phyloP scores from a whole-genome alignment of 1,140 invertebrate genomes.

The Copidosoma floridanum region DNA sequence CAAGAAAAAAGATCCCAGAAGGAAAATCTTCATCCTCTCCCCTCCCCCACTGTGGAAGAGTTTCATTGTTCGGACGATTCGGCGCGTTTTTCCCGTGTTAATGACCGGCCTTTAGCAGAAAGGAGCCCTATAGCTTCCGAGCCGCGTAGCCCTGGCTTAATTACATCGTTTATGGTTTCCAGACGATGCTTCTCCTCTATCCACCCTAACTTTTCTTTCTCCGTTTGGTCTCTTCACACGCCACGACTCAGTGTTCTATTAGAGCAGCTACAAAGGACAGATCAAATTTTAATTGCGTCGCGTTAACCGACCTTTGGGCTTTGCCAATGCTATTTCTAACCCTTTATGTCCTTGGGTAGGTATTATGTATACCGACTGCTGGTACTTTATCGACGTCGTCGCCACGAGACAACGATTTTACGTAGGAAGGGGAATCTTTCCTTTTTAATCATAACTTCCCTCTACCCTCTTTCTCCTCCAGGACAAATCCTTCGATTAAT shows the following conservation, averaged over 20 bases:
- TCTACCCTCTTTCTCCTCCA: constrained; percentile 1
- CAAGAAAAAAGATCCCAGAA: no score
- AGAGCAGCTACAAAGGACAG: constrained; percentile 46
- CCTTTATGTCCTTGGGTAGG: no score
- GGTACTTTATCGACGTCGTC: no score
- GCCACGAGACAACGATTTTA: no score
- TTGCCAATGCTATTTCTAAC: no score
- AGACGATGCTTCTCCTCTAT: constrained; percentile 6
- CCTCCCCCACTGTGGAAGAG: no score
- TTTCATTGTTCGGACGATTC: constrained; percentile 42
- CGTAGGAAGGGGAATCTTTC: no score
- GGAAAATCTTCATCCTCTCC: no score
- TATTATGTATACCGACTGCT: not conserved
- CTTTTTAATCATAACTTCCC: constrained; percentile 29
- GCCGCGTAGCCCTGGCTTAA: constrained; percentile 38
- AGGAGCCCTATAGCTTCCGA: constrained; percentile 29
- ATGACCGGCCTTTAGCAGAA: constrained; percentile 41
- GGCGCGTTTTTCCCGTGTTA: constrained; percentile 40
- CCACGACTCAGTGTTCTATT: constrained; percentile 45
- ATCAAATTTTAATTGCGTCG: constrained; percentile 47
- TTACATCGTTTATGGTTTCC: constrained; percentile 50
- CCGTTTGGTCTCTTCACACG: constrained; percentile 21
- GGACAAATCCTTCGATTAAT: constrained; percentile 9
- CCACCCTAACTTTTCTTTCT: not conserved
- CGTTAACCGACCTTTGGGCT: constrained; percentile 28